These are phyloP conservation scores for Oscarella lobularis DNA, from an alignment of 37 sponge, comb jelly and placozoan genomes.

Conservation along the genomic window DNA sequence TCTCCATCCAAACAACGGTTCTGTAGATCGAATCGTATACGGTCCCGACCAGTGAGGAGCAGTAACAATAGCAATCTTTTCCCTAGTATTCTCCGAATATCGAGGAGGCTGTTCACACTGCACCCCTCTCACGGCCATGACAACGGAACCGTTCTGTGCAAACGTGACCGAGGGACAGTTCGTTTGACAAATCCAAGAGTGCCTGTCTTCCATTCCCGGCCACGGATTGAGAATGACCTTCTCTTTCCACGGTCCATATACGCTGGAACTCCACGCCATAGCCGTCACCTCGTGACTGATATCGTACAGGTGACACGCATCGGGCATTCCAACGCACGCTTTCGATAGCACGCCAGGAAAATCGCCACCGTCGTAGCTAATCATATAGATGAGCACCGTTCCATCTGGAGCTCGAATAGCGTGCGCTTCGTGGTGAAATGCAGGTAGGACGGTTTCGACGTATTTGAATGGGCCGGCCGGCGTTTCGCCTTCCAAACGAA, in stretches of 20 bases:
- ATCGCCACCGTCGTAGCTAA: slow-evolving; percentile 16
- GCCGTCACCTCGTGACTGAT: slow-evolving; percentile 11
- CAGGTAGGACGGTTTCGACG: neutral
- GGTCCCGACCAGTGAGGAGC: neutral
- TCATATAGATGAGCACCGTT: slow-evolving; percentile 22
- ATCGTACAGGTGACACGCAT: slow-evolving; percentile 2
- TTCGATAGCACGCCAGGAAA: slow-evolving; percentile 4
- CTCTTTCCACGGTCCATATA: slow-evolving; percentile 21
- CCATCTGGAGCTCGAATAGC: slow-evolving; percentile 12
- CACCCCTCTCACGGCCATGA: slow-evolving; percentile 9
- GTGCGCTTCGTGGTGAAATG: neutral
- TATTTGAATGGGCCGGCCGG: neutral
- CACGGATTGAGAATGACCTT: slow-evolving; percentile 15
- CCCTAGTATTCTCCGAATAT: neutral
- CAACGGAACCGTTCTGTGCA: slow-evolving; percentile 9
- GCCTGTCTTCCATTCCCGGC: slow-evolving; percentile 10
- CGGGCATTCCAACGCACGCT: neutral
- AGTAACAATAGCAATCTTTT: neutral
- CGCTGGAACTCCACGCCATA: slow-evolving; percentile 16
- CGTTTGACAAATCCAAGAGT: slow-evolving; percentile 18
- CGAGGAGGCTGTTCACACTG: slow-evolving; percentile 4
- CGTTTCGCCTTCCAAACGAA: neutral
- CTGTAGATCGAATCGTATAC: neutral
- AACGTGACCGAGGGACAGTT: slow-evolving; percentile 19
- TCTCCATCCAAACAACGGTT: neutral